phyloP scores from a whole-genome alignment of 2,113 vertebrate species.

The Erythrolamprus reginae region DNA sequence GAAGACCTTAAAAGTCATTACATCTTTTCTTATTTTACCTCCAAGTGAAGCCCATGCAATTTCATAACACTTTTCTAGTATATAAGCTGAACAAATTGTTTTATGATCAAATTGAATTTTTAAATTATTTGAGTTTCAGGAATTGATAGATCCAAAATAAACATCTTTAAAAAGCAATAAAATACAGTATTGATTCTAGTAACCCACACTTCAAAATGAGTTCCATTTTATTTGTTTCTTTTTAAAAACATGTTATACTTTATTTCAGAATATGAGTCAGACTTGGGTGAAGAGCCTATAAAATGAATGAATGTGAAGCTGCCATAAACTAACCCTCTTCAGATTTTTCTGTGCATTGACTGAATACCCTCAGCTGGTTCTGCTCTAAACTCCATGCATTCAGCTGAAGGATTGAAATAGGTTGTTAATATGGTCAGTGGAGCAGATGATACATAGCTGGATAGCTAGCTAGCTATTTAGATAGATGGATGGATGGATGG shows the following conservation, averaged over 20 bases:
- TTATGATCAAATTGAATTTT: constrained; percentile 9
- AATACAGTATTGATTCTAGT: neutral
- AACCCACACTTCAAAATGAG: constrained; percentile 4
- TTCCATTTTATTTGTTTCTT: neutral
- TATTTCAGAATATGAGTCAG: neutral
- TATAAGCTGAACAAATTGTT: constrained; percentile 7
- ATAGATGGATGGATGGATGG: neutral
- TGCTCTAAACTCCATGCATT: neutral
- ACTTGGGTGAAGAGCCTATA: neutral
- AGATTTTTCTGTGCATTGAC: neutral
- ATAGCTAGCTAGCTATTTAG: neutral
- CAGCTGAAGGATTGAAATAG: neutral
- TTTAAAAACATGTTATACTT: neutral
- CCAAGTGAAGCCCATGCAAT: neutral
- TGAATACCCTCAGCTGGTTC: neutral
- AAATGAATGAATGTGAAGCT: neutral
- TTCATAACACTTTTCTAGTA: neutral
- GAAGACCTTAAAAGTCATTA: neutral
- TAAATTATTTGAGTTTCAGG: neutral
- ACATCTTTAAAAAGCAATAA: constrained; percentile 9
- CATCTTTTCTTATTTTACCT: neutral
- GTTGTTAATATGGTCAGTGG: neutral
- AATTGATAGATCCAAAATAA: constrained; percentile 1
- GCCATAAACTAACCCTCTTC: neutral
- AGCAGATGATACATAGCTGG: neutral